Evolutionary conservation across 2,113 vertebrate species (phyloP).

Genomic region (Apeltes quadracus): DNA sequence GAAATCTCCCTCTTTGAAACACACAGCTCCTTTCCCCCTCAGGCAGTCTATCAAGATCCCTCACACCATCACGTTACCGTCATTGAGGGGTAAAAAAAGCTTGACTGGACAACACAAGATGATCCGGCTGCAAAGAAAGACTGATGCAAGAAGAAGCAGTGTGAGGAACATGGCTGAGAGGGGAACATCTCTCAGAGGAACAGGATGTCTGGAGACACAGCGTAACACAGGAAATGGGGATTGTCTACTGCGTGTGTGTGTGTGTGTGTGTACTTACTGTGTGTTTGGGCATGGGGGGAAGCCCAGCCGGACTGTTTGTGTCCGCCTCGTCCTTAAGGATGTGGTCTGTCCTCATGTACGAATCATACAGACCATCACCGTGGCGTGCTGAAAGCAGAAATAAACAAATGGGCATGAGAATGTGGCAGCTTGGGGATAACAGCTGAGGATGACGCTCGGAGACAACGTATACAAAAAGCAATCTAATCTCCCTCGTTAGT

Average conservation of each 20-base stretch:
- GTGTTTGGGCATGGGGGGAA: conserved; percentile 87
- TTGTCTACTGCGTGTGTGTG: conserved; percentile 25
- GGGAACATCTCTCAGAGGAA: conserved; percentile 47
- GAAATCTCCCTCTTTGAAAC: background rate
- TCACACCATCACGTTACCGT: conserved; percentile 10
- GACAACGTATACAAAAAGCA: background rate
- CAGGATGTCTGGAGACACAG: conserved; percentile 66
- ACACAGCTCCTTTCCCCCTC: background rate
- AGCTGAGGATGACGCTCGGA: background rate
- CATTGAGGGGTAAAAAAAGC: conserved; percentile 1
- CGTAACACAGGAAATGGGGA: conserved; percentile 57
- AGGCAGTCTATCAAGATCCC: conserved; percentile 30
- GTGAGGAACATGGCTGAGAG: conserved; percentile 18
- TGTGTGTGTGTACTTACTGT: conserved; percentile 84
- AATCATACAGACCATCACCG: conserved; percentile 93
- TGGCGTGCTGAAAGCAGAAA: conserved; percentile 81
- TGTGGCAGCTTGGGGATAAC: conserved; percentile 16
- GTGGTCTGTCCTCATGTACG: conserved; percentile 96
- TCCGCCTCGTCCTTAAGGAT: conserved; percentile 86
- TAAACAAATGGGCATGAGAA: conserved; percentile 9
- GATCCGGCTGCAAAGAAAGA: conserved; percentile 14
- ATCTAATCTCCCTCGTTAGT: conserved; percentile 37
- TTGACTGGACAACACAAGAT: background rate
- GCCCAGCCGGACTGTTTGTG: conserved; percentile 85
- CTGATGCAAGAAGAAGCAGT: background rate